phyloP scores from a whole-genome alignment of 1,140 invertebrate species.

The Apis dorsata region DNA sequence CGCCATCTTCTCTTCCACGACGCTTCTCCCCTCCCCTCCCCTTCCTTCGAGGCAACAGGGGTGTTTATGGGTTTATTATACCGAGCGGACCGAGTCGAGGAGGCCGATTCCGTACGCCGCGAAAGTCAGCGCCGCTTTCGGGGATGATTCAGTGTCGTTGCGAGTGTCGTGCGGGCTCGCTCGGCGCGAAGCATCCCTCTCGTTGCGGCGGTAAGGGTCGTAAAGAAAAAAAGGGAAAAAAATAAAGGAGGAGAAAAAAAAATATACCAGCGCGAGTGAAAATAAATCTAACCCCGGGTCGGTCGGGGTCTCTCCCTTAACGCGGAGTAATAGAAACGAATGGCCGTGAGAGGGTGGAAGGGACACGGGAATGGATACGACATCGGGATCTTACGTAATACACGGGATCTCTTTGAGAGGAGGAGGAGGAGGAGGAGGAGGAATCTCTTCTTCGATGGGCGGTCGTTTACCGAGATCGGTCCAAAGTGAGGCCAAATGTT shows the following conservation, averaged over 20 bases:
- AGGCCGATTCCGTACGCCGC: constrained; percentile 62
- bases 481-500: not conserved
- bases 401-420: not conserved
- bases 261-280: constrained; percentile 77
- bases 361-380: constrained; percentile 33
- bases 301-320: constrained; percentile 59
- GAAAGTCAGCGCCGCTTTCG: not conserved
- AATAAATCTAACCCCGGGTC: constrained; percentile 77
- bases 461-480: not conserved
- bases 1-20: constrained; percentile 55
- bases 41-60: constrained; percentile 53
- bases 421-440: too few species aligned
- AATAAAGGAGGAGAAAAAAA: constrained; percentile 39
- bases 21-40: constrained; percentile 3
- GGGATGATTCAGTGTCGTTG: constrained; percentile 34
- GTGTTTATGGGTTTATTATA: constrained; percentile 81
- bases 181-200: constrained; percentile 63
- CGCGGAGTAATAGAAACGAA: constrained; percentile 78
- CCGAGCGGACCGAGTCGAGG: constrained; percentile 66
- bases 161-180: constrained; percentile 2
- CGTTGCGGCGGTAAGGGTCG: constrained; percentile 66
- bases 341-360: constrained; percentile 60
- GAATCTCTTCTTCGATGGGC: not conserved
- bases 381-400: constrained; percentile 27
- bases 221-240: constrained; percentile 71